A percentile compares a stretch with the other conserved stretches of the same genome.
phyloP scores from a whole-genome alignment of 2,113 vertebrate species.

The Podiceps cristatus region DNA sequence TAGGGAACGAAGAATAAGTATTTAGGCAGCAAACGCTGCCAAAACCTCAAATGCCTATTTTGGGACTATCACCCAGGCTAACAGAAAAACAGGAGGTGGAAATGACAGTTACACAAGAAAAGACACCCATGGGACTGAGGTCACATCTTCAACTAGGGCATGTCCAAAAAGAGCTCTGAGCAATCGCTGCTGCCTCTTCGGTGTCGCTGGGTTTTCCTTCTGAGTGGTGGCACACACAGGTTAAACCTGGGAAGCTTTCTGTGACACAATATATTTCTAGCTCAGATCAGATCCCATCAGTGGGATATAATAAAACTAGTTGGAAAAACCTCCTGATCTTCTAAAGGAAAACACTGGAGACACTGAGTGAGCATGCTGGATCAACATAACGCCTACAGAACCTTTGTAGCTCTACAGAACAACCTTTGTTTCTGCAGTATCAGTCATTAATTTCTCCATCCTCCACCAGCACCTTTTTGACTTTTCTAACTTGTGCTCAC shows the following conservation, averaged over 20 bases:
- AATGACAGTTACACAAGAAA: neutral
- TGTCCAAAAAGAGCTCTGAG: neutral
- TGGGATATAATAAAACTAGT: neutral
- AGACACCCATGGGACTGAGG: neutral
- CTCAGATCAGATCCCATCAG: neutral
- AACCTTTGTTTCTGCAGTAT: neutral
- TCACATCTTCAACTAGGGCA: neutral
- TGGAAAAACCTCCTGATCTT: neutral
- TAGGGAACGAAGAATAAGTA: neutral
- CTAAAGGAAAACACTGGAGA: neutral
- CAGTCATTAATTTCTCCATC: neutral
- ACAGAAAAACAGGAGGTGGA: neutral
- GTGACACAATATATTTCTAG: neutral
- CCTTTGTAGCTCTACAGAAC: neutral
- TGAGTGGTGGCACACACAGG: neutral
- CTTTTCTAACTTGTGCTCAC: neutral
- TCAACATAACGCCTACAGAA: accelerated
- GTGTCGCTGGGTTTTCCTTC: neutral
- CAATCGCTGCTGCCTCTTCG: neutral
- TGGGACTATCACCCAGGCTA: neutral
- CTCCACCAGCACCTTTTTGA: neutral
- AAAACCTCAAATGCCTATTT: neutral
- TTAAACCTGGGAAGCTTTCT: neutral
- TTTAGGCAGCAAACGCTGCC: neutral
- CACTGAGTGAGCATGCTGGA: neutral